Base-by-base conservation (phyloP, 2,113 vertebrate species). In the Phylloscopus whistleri region DNA sequence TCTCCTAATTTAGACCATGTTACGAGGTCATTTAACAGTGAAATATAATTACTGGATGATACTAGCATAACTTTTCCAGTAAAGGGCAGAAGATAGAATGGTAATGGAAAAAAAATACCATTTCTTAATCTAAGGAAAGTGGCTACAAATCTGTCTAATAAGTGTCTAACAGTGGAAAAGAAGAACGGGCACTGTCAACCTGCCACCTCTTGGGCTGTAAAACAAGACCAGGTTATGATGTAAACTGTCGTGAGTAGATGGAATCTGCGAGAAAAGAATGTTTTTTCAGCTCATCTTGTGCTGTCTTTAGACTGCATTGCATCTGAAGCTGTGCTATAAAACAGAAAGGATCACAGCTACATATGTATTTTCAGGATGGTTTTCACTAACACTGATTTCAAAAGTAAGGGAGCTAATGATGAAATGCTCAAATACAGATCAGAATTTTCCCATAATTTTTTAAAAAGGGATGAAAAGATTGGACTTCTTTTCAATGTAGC, bases 401-500 rank as follows among this genome's bases (percentile, higher is more conserved):
- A 62, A 73, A 85, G 41, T 20, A 69, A 76, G 59, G 27, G 23
- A 70, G 12, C 5, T 84, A 62, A 60, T n/a, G 16, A 66, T 35
- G 10, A 49, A 59, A 5, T 82, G 7, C 21, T 83, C 31, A 48
- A 23, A 53, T 68, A n/a, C 1, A 13, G 41, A 41, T 89, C 20
- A 24, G 37, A 46, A 66, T 56, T 73, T 87, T 20, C 19, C 30
- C 15, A 35, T 56, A 14, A 20, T 19, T 64, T 37, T 23, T 21
- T 13, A 52, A 55, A 44, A 51, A 9, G 5, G 33, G 6, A 28
- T 75, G 13, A 46, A 51, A 73, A 51, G 5, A 4, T 43, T 84
- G 31, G 24, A 31, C 9, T 72, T 39, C 0, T 64, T 2, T 3
- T 60, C 39, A 55, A 0, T 3, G 7, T 53, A 46, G 28, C 18